Evolutionary conservation across 2,797 vertebrate species (phyloP).

Genomic region (Agapornis canus): DNA sequence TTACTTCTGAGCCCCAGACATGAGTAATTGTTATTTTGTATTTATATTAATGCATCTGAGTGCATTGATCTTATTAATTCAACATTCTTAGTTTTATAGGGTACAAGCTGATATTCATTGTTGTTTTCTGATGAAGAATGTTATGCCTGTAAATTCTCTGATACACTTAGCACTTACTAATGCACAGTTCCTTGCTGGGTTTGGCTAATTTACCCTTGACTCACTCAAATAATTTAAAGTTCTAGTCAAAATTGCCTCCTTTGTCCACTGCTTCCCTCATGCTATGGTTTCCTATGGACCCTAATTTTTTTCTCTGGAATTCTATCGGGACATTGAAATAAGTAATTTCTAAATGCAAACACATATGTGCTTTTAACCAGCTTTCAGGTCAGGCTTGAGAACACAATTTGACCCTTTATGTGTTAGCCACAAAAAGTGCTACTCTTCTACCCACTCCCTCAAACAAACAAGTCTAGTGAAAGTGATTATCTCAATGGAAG

Average conservation of each 20-base stretch:
- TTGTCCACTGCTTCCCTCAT: background rate
- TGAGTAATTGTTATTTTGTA: background rate
- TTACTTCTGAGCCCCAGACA: conserved; percentile 15
- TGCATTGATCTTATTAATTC: conserved; percentile 7
- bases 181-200: background rate
- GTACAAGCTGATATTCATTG: conserved; percentile 1
- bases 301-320: background rate
- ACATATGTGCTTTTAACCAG: background rate
- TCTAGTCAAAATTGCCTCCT: background rate
- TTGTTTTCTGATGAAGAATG: background rate
- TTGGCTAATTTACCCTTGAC: background rate
- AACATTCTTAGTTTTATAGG: conserved; percentile 11
- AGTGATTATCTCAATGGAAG: background rate
- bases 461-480: conserved; percentile 33
- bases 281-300: background rate
- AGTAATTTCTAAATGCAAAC: background rate
- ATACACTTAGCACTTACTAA: background rate
- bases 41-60: background rate
- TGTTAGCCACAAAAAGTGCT: background rate
- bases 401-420: background rate
- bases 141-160: background rate
- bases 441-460: background rate
- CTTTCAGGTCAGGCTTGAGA: background rate
- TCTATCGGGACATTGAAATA: background rate
- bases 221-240: background rate